Base-by-base conservation (phyloP, 2,797 vertebrate species). In the Paratrypauchen microcephalus region DNA sequence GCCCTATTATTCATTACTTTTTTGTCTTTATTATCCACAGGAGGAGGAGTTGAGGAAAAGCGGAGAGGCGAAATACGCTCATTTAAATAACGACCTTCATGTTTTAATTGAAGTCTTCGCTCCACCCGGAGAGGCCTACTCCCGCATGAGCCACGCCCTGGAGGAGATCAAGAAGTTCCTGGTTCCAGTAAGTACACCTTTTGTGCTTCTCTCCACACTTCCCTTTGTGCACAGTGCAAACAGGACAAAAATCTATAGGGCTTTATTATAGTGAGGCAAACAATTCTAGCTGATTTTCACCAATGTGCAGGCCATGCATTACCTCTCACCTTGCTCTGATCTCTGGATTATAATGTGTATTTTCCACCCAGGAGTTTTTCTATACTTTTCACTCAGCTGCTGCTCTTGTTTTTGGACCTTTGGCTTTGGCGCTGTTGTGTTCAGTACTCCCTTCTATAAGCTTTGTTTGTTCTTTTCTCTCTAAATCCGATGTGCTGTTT, bases 91-190 rank as follows among this genome's bases (percentile, higher is more conserved):
- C 30, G 98, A 99, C 88, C 97, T 99, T 76, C 98, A 99, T 0
- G 98, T 99, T 86, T 94, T 99, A 93, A 99, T 99, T 92, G 98
- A 99, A 95, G 98, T 99, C 83, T 99, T 99, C 81, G 97, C 97
- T 86, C 97, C 98, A 75, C 97, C 98, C 65, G 97, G 97, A 82
- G 97, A 99, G 87, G 98, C 98, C 2, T 99, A 99, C 93, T 98
- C 97, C 90, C 96, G 98, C 41, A 99, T 99, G 98, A 99, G 98
- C 93, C 97, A 98, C 77, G 98, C 97, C 72, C 89, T 99, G 92
- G 98, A 99, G 91, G 98, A 99, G 91, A 98, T 99, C 50, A 99
- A 99, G 89, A 99, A 99, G 91, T 99, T 99, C 90, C 95, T 99
- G 68, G 97, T 98, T 90, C 98, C 98, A 57, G 97, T 99, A 95